Evolutionary conservation across 2,113 vertebrate species (phyloP).

Genomic region (Atlantisia rogersi): DNA sequence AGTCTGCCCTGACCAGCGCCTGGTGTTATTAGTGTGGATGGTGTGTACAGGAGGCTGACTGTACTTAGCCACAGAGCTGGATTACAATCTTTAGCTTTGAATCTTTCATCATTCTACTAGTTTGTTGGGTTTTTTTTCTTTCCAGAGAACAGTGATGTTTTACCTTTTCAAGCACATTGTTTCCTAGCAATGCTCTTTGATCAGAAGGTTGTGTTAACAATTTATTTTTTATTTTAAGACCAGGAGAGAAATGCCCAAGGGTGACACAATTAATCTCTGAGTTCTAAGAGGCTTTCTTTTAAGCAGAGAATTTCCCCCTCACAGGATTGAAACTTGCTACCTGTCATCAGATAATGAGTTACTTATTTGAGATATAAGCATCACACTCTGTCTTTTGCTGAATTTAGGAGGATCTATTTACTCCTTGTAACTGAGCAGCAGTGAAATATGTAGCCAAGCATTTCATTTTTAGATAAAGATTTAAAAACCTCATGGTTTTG

Average conservation of each 20-base stretch:
- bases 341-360: neutral
- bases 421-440: neutral
- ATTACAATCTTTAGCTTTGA: neutral
- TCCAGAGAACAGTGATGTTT: neutral
- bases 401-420: neutral
- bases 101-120: neutral
- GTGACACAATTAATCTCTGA: neutral
- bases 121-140: neutral
- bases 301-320: neutral
- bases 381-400: neutral
- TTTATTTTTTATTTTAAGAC: conserved; percentile 5
- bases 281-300: conserved; percentile 7
- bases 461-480: neutral
- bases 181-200: neutral
- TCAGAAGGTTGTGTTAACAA: conserved; percentile 50
- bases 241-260: neutral
- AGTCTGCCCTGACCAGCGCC: neutral
- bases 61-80: neutral
- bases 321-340: neutral
- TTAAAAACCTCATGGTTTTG: neutral
- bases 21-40: neutral
- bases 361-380: neutral
- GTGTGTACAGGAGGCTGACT: neutral
- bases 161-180: conserved; percentile 33
- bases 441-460: neutral